These are phyloP conservation scores for Lingula anatina DNA, from an alignment of 2,888 invertebrate genomes.

Conservation along the genomic window DNA sequence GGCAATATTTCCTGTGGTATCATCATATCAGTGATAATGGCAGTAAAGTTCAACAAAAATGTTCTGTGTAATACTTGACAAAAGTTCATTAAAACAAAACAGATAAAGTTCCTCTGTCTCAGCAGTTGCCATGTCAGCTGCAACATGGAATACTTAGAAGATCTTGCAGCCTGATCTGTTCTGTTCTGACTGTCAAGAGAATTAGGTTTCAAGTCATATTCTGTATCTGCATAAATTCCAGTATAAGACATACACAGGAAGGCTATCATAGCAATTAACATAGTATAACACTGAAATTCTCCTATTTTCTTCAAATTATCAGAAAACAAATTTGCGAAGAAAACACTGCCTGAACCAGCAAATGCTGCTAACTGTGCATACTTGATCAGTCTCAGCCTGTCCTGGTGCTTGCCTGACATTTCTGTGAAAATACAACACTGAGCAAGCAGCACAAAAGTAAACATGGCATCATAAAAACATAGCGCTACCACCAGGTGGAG, in stretches of 20 bases:
- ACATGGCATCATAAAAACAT: constrained; percentile 54
- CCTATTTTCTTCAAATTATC: constrained; percentile 38
- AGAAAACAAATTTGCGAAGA: constrained; percentile 35
- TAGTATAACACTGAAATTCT: constrained; percentile 37
- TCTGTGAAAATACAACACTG: constrained; percentile 51
- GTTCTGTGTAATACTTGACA: constrained; percentile 32
- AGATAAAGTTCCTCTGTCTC: constrained; percentile 27
- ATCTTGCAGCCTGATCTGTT: not conserved
- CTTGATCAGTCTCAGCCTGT: constrained; percentile 43
- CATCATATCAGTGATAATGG: constrained; percentile 35
- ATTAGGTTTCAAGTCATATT: constrained; percentile 20
- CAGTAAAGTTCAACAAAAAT: constrained; percentile 30
- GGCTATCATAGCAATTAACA: constrained; percentile 33
- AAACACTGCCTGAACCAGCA: constrained; percentile 26
- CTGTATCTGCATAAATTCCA: constrained; percentile 32
- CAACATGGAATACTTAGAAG: constrained; percentile 18
- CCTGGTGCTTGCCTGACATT: constrained; percentile 33
- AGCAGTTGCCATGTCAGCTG: constrained; percentile 30
- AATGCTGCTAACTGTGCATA: constrained; percentile 35
- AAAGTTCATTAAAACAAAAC: constrained; percentile 42
- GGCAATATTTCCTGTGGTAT: too few species aligned
- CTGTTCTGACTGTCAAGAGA: not conserved
- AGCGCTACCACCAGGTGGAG: constrained; percentile 51
- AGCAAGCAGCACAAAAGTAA: constrained; percentile 50
- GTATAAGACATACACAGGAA: constrained; percentile 30